A percentile compares a stretch with the other conserved stretches of the same genome.
These are phyloP conservation scores for Oryzias sinensis DNA, from an alignment of 2,797 vertebrate species.

Conservation along the genomic window DNA sequence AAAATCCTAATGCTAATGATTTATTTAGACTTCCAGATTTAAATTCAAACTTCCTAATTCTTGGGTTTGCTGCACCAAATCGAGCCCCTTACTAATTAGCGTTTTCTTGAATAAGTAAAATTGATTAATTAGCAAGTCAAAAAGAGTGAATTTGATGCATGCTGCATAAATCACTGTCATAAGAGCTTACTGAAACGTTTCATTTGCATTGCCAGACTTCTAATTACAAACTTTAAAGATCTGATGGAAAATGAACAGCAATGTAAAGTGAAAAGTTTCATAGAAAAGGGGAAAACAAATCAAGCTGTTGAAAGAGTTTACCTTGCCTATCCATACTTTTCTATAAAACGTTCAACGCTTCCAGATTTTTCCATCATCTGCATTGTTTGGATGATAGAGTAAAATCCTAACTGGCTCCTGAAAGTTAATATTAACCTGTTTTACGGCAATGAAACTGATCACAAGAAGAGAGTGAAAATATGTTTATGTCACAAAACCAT, in stretches of 20 bases:
- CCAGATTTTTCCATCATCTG: too few relatives aligned
- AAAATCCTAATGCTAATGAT: conserved; percentile 63
- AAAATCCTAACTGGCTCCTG: too few relatives aligned
- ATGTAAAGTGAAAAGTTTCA: conserved; percentile 57
- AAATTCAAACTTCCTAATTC: conserved; percentile 64
- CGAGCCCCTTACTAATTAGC: conserved; percentile 73
- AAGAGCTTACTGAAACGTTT: conserved; percentile 73
- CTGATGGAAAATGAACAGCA: conserved; percentile 68
- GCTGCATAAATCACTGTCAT: conserved; percentile 80
- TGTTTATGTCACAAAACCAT: too few relatives aligned
- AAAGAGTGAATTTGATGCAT: conserved; percentile 81
- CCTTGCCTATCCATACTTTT: conserved; percentile 14
- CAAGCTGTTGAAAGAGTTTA: conserved; percentile 21
- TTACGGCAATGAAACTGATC: too few relatives aligned
- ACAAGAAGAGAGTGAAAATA: too few relatives aligned
- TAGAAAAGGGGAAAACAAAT: conserved; percentile 39
- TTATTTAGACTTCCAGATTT: conserved; percentile 64
- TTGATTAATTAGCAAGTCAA: conserved; percentile 84
- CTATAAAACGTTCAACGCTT: conserved; percentile 10
- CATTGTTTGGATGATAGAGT: too few relatives aligned
- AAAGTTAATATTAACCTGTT: too few relatives aligned
- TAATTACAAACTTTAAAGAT: conserved; percentile 73
- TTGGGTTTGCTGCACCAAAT: conserved; percentile 66
- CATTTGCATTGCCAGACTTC: conserved; percentile 71
- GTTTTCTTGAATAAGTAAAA: conserved; percentile 77